Conservation (phyloP, 2,888 invertebrate species). For the Lasioglossum calceatum region DNA sequence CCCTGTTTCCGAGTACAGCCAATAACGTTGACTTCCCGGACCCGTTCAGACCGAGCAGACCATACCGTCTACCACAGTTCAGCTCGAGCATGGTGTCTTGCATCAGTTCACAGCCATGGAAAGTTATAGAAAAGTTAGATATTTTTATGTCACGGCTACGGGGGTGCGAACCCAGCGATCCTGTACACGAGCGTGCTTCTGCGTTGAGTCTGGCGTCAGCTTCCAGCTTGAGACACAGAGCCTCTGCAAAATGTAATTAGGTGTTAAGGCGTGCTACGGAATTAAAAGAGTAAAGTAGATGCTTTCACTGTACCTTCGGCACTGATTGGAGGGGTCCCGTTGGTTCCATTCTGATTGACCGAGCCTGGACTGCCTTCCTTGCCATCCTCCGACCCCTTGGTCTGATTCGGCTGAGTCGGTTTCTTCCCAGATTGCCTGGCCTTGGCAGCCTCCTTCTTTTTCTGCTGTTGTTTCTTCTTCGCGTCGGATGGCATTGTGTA, state of each 20-base stretch:
- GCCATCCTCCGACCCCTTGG: conserved; percentile 84
- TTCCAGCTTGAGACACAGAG: conserved; percentile 94
- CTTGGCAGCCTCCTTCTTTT: conserved; percentile 97
- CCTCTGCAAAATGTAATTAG: conserved; percentile 86
- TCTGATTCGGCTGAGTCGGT: conserved; percentile 73
- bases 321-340: conserved; percentile 85
- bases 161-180: conserved; percentile 97
- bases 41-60: conserved; percentile 98
- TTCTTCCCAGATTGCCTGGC: conserved; percentile 86
- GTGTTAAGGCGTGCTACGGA: not conserved
- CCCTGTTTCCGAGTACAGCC: conserved; percentile 95
- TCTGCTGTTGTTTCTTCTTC: conserved; percentile 98
- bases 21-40: conserved; percentile 98
- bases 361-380: conserved; percentile 86
- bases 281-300: not conserved
- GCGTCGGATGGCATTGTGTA: conserved; percentile 97
- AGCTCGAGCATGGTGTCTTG: conserved; percentile 98
- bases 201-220: conserved; percentile 96
- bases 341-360: conserved; percentile 85
- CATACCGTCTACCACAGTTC: conserved; percentile 98
- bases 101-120: conserved; percentile 98
- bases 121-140: conserved; percentile 97
- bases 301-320: conserved; percentile 88
- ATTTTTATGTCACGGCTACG: conserved; percentile 98
- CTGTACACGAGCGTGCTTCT: conserved; percentile 97